A percentile compares a stretch with the other conserved stretches of the same genome.
These are phyloP conservation scores for Hemibagrus wyckioides DNA, from an alignment of 2,113 vertebrate genomes.

Conservation along the genomic window DNA sequence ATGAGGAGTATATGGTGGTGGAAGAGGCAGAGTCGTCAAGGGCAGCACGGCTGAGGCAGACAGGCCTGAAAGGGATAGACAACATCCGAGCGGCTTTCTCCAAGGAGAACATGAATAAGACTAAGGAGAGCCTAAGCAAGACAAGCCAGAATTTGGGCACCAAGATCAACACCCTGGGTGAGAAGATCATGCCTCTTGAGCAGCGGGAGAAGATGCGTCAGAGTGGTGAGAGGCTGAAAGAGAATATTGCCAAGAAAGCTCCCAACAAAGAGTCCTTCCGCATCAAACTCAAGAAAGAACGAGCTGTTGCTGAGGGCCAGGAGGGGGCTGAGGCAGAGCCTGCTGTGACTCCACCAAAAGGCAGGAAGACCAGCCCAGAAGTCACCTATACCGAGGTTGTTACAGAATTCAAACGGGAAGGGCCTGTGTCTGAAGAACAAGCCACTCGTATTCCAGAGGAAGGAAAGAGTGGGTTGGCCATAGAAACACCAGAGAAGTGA, in stretches of 20 bases:
- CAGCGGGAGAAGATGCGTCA: slow-evolving; percentile 88
- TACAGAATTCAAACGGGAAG: slow-evolving; percentile 80
- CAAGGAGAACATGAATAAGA: slow-evolving; percentile 92
- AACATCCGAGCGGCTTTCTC: slow-evolving; percentile 94
- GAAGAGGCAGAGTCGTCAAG: slow-evolving; percentile 81
- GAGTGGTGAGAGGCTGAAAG: slow-evolving; percentile 86
- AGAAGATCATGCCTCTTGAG: slow-evolving; percentile 90
- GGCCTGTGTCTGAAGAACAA: slow-evolving; percentile 65
- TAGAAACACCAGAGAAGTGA: slow-evolving; percentile 75
- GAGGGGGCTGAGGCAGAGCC: slow-evolving; percentile 71
- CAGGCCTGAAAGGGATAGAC: slow-evolving; percentile 85
- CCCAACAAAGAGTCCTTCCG: slow-evolving; percentile 86
- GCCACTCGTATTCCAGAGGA: slow-evolving; percentile 62
- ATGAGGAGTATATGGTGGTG: slow-evolving; percentile 88
- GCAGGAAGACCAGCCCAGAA: slow-evolving; percentile 61
- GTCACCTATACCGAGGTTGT: slow-evolving; percentile 81
- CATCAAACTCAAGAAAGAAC: slow-evolving; percentile 85
- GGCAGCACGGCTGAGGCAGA: slow-evolving; percentile 83
- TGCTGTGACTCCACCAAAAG: slow-evolving; percentile 66
- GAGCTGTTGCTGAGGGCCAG: slow-evolving; percentile 77
- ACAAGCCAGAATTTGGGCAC: slow-evolving; percentile 73
- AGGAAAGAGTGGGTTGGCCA: slow-evolving; percentile 59
- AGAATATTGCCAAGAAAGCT: slow-evolving; percentile 87
- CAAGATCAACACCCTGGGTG: slow-evolving; percentile 86
- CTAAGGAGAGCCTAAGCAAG: slow-evolving; percentile 77